Base-by-base conservation (phyloP, 2,797 vertebrate genomes). In the Eupleurogrammus muticus region DNA sequence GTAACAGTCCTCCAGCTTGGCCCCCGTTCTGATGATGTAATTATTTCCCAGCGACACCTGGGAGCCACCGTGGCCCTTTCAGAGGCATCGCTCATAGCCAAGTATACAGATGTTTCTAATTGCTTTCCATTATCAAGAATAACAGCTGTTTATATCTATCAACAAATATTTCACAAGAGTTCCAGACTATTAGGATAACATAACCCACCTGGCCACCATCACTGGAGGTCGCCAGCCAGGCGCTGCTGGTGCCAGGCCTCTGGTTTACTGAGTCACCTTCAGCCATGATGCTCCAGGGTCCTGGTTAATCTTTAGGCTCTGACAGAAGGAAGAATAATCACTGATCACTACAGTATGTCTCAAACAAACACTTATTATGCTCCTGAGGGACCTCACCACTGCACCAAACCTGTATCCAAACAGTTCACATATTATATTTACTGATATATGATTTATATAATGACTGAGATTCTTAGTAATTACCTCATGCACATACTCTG, bases 121-220 rank as follows among this genome's bases (percentile, higher is more conserved):
- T 99, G 97, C 96, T 99, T 97, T 96, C 96, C 96, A 98, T 99
- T 98, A 99, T 96, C 96, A 98, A 98, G 95, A 97, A 99, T 97
- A 99, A 98, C 97, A 99, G 97, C 97, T 99, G 97, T 97, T 99
- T 98, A 97, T 97, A 97, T 97, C 97, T 96, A 97, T 98, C 97
- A 97, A 96, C 95, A 97, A 96, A 98, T 97, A 97, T 98, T 95
- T 97, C 96, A 97, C 96, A 94, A 95, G 95, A 97, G 96, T 96
- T 97, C 94, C 94, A 96, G 96, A 96, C 96, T 97, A 96, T 96
- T 97, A 96, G 96, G 96, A 96, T 96, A 99, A 98, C 97, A 97
- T 94, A 92, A 96, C 96, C 96, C 97, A 98, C 97, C 97, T 97
- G 97, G 96, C 97, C 95, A 96, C 94, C 95, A 96, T 96, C 96